Evolutionary conservation across 2,797 vertebrate species (phyloP).

Genomic region (Buphagus erythrorhynchus): DNA sequence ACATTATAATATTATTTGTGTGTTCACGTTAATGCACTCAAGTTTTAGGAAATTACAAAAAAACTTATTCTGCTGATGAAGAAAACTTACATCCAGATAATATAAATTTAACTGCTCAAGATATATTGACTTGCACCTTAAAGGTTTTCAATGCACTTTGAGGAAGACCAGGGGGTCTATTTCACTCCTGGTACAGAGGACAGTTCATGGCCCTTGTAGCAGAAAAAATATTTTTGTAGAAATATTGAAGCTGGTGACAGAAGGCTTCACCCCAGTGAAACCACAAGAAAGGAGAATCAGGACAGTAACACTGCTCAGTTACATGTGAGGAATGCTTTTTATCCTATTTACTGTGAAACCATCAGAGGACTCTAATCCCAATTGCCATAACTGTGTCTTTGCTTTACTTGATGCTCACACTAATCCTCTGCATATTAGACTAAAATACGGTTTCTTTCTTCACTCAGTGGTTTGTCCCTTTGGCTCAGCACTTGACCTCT

Average conservation of each 20-base stretch:
- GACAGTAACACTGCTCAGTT: neutral
- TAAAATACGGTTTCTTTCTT: neutral
- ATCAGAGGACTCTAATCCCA: neutral
- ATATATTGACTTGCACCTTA: neutral
- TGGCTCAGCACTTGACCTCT: neutral
- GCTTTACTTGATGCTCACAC: rapidly evolving
- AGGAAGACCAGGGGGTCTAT: neutral
- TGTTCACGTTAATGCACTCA: neutral
- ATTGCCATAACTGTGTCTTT: neutral
- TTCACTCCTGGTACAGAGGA: neutral
- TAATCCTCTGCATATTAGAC: neutral
- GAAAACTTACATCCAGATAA: neutral
- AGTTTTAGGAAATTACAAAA: neutral
- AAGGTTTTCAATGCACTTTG: neutral
- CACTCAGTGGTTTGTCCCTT: neutral
- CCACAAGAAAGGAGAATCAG: neutral
- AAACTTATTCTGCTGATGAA: neutral
- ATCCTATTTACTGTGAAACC: neutral
- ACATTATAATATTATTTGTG: neutral
- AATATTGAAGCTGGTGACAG: neutral
- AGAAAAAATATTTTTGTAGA: neutral
- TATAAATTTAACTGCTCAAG: neutral
- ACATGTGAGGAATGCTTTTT: neutral
- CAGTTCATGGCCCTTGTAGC: rapidly evolving
- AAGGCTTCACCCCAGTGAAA: neutral